Evolutionary conservation across 2,113 vertebrate genomes (phyloP).

Genomic region (Synchiropus splendidus): DNA sequence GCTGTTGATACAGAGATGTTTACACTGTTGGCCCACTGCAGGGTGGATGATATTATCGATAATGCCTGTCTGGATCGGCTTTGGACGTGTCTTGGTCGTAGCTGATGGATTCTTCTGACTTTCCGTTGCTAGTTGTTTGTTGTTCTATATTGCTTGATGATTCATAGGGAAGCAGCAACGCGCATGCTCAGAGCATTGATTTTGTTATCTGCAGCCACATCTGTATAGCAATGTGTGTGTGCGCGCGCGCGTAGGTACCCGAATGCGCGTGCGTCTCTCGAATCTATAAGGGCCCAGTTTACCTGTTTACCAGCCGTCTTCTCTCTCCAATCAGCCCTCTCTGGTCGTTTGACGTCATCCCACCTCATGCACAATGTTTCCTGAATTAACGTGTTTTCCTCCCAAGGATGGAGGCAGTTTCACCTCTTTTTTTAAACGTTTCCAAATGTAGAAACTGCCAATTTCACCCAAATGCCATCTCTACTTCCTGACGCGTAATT

Average conservation of each 20-base stretch:
- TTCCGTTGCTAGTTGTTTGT: too few species aligned
- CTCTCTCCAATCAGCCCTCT: constrained; percentile 19
- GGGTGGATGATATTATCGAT: too few species aligned
- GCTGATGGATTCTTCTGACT: too few species aligned
- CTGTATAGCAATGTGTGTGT: constrained; percentile 4
- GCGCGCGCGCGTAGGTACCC: constrained; percentile 2
- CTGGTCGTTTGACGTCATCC: constrained; percentile 43
- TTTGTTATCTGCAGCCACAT: too few species aligned
- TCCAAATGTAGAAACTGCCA: constrained; percentile 40
- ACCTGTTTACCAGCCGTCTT: constrained; percentile 23
- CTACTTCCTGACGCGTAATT: too few species aligned
- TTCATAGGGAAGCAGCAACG: too few species aligned
- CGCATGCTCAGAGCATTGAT: too few species aligned
- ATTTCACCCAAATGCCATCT: constrained; percentile 22
- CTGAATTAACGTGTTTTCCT: constrained; percentile 32
- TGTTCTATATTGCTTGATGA: too few species aligned
- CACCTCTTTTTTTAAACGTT: constrained; percentile 11
- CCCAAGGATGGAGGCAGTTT: constrained; percentile 29
- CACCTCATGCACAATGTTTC: constrained; percentile 26
- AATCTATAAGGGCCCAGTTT: constrained; percentile 6
- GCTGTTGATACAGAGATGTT: too few species aligned
- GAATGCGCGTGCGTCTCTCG: not conserved
- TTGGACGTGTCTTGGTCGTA: too few species aligned
- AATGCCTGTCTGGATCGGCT: too few species aligned
- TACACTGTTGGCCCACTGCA: too few species aligned